Evolutionary conservation across 1,140 invertebrate species (phyloP), one percentile per base, ranked within the genome.

Genomic region (Gryon sp.): DNA sequence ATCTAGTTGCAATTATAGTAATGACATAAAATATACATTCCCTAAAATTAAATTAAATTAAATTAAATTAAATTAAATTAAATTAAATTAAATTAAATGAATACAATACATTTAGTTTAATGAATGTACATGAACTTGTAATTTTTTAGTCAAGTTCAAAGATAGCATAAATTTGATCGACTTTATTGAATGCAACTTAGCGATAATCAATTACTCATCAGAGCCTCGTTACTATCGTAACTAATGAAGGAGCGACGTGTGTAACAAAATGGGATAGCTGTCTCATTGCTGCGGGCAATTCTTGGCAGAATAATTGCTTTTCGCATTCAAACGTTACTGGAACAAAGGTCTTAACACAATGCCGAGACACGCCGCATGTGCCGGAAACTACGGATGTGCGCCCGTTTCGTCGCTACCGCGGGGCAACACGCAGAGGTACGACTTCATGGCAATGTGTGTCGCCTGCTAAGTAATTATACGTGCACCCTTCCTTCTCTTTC

Each of bases 271-370:
- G 70, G 32, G 24, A 57, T 30, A 43, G 43, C 52, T 59, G 57
- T 63, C 57, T 55, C 70, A 66, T 57, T 45, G 72, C 46, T 19
- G 62, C 46, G 48, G 62, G 60, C 45, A 46, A 30, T 68, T 60
- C 63, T 62, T 62, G 60, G 38, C 48, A 57, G 52, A 76, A 69
- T 76, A 76, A 70, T 76, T 76, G 65, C 65, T 70, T 76, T 62
- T 30, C 73, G 43, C 63, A 36, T 76, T 68, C 65, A 63, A 76
- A 69, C 65, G 59, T 76, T 70, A 65, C 73, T 59, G 73, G 52
- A 66, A 75, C 53, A 66, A 66, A 60, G 70, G 60, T 66, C 62
- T 60, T 66, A 59, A 65, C 66, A 70, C 65, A 70, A 70, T 76
- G 59, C 36, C 52, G 74, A 63, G 60, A 62, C 66, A 55, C 53